Evolutionary conservation across 2,113 vertebrate species (phyloP).

Genomic region (Syngnathus typhle): DNA sequence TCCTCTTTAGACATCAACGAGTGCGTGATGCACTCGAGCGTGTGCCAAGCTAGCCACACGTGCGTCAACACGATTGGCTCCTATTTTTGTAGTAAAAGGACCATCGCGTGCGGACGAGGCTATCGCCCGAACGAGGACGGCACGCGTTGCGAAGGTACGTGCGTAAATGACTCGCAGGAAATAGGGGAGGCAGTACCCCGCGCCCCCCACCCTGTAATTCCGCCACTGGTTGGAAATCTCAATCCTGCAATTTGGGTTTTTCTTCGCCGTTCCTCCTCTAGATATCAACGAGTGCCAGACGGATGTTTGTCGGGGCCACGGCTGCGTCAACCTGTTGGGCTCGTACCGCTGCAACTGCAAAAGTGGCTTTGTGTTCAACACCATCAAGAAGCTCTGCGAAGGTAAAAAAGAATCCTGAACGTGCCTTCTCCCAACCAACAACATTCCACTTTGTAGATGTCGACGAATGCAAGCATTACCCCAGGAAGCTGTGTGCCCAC

Average conservation of each 20-base stretch:
- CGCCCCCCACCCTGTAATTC: too few species aligned
- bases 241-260: neutral
- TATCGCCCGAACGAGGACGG: slow-evolving; percentile 82
- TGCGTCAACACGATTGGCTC: slow-evolving; percentile 87
- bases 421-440: too few species aligned
- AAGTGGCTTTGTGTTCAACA: slow-evolving; percentile 79
- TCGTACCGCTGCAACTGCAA: slow-evolving; percentile 85
- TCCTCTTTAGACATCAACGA: slow-evolving; percentile 81
- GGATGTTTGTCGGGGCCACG: slow-evolving; percentile 76
- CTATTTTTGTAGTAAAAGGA: slow-evolving; percentile 77
- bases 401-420: slow-evolving; percentile 62
- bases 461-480: slow-evolving; percentile 84
- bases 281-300: slow-evolving; percentile 83
- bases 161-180: too few species aligned
- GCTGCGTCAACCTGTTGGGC: slow-evolving; percentile 80
- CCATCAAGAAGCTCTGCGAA: slow-evolving; percentile 75
- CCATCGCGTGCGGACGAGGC: slow-evolving; percentile 80
- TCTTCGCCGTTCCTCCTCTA: slow-evolving; percentile 31
- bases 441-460: slow-evolving; percentile 69
- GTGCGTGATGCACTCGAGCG: slow-evolving; percentile 69
- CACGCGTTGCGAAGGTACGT: slow-evolving; percentile 78
- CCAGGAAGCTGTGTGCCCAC: slow-evolving; percentile 83
- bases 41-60: slow-evolving; percentile 74
- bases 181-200: too few species aligned
- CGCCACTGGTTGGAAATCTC: neutral